Evolutionary conservation across 2,113 vertebrate species (phyloP), one percentile per base, ranked within the genome.

Genomic region (Eonycteris spelaea): DNA sequence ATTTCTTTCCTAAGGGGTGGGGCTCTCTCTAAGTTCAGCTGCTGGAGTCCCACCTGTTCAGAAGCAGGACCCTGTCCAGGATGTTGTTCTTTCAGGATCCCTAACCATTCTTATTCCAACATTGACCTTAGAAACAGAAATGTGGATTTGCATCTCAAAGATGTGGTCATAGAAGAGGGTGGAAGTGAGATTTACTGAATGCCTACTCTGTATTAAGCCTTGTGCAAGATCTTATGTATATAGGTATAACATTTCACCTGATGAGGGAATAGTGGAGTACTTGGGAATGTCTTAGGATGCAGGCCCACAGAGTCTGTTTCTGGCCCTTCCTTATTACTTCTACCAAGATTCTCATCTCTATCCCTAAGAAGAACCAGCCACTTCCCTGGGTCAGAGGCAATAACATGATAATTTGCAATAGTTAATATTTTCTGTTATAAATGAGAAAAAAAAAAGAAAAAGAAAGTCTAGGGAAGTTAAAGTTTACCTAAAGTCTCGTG

Each of bases 1-100:
- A 33, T 4, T 40, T 21, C 4, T 30, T 70, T 48, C 5, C 10
- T 40, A 28, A 43, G 7, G 3, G 3, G 10, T 0, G 0, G 16
- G 33, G 1, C 1, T 48, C 1, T n/a, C 1, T 92, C 13, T 1
- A 5, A 6, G 8, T 48, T 35, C 22, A 6, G n/a, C 40, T 3
- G 19, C 22, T 53, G 18, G 38, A 67, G 18, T 12, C 16, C 45
- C 15, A 83, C 33, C 15, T 53, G 4, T 38, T 45, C 33, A 53
- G 35, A 79, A 51, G 3, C 0, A 68, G 33, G 18, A 22, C 7
- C 1, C 9, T 9, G 3, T 28, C 14, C 5, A 70, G 22, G 24
- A 33, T 24, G 12, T 12, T 22, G 19, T 74, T 30, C 15, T 24
- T 75, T 38, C 22, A 14, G 0, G 6, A 57, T 28, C 38, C 21